phyloP scores from a whole-genome alignment of 2,888 invertebrate genomes.

The Eupsilia transversa region DNA sequence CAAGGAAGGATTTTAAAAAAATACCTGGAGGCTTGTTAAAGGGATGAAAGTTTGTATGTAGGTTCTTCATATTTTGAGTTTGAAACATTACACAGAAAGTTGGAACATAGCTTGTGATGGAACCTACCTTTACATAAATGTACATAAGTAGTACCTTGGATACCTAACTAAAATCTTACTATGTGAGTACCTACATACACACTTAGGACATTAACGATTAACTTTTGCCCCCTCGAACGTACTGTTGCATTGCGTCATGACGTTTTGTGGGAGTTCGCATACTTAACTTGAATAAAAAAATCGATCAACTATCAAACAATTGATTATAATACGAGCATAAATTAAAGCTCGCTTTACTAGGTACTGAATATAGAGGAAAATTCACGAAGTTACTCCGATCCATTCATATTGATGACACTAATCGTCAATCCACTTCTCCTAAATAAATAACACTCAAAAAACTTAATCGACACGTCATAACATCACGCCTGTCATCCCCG shows the following conservation, averaged over 20 bases:
- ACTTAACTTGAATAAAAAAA: slow-evolving; percentile 9
- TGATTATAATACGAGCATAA: background rate
- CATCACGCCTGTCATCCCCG: background rate
- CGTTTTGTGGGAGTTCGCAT: background rate
- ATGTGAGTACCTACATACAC: no score
- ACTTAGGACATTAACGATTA: no score
- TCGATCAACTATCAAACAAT: slow-evolving; percentile 17
- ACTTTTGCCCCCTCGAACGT: no score
- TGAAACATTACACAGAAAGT: no score
- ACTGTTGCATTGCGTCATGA: slow-evolving; percentile 3
- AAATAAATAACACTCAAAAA: slow-evolving; percentile 14
- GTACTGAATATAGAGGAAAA: background rate
- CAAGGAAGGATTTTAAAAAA: no score
- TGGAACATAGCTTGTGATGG: no score
- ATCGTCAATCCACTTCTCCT: background rate
- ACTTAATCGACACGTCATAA: background rate
- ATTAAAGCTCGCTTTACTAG: background rate
- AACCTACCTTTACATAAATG: no score
- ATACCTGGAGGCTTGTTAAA: no score
- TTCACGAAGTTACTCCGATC: background rate
- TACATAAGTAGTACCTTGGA: no score
- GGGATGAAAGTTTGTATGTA: no score
- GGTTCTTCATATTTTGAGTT: no score
- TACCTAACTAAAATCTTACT: no score
- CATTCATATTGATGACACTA: background rate